Evolutionary conservation across 2,797 vertebrate species (phyloP), one percentile per base, ranked within the genome.

Genomic region (Meriones psammophilus): DNA sequence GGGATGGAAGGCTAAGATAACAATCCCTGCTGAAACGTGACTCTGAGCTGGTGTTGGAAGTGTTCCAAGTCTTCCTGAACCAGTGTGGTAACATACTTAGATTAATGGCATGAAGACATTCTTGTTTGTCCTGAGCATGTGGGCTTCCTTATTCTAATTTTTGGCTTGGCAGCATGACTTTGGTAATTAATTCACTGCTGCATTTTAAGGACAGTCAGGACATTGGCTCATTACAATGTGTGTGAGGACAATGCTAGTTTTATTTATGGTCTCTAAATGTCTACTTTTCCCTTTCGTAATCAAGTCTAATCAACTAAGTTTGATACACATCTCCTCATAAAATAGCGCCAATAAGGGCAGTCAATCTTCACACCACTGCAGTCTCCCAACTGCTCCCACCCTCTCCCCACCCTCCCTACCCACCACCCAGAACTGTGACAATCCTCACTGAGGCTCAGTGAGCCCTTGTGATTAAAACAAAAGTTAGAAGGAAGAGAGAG

Each of bases 41-140:
- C 39, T 84, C 95, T 42, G 56, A 66, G 74, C 83, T 87, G 60
- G 80, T 73, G 68, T 0, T 97, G 77, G 77, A 92, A 85, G 14
- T 46, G 42, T 94, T 88, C 89, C 83, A 92, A 56, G 62, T 26
- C 30, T n/a, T 89, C 84, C 78, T 94, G n/a, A 95, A 69, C 20
- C 28, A 90, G 4, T 89, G 56, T 89, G 76, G 92, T 93, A 58
- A 97, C 96, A 94, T 81, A 95, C 92, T 84, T 94, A 96, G 79
- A 94, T 89, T 71, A 91, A 73, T 62, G 79, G 26, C 58, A 81
- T 94, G 81, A 91, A 87, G 79, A 78, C 36, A 84, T 58, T 94
- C 74, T 88, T 80, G 13, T n/a, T 88, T 91, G 66, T 94, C 71
- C 92, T 56, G 18, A 84, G 33, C 68, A 42, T 66, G 58, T 91